phyloP scores from a whole-genome alignment of 2,113 vertebrate genomes.

The Pedionomus torquatus region DNA sequence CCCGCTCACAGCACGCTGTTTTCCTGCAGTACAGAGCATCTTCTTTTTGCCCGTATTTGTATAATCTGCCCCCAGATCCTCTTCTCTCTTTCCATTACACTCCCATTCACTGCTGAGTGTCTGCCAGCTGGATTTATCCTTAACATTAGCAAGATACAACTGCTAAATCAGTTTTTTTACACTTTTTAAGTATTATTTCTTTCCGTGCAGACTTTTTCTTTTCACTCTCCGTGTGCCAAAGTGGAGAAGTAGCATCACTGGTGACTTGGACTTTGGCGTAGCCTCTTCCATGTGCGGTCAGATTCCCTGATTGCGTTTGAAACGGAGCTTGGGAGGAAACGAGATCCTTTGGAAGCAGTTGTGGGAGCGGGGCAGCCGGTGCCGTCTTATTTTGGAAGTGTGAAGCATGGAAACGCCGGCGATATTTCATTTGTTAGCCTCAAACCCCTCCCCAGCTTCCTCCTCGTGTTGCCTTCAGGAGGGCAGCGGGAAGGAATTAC shows the following conservation, averaged over 20 bases:
- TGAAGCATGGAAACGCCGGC: not conserved
- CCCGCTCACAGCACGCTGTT: not conserved
- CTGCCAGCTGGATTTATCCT: not conserved
- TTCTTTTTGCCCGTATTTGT: too few relatives aligned
- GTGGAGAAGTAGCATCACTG: not conserved
- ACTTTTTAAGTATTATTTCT: not conserved
- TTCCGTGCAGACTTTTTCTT: not conserved
- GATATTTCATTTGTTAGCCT: not conserved
- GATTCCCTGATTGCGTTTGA: not conserved
- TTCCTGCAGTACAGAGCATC: too few relatives aligned
- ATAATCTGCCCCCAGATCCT: constrained; percentile 1
- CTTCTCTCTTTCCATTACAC: not conserved
- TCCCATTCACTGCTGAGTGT: not conserved
- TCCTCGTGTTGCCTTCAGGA: not conserved
- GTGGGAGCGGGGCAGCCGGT: not conserved
- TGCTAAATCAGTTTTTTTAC: not conserved
- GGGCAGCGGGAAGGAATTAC: constrained; percentile 2
- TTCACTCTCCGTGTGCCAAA: not conserved
- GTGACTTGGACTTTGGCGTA: not conserved
- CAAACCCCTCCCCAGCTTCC: not conserved
- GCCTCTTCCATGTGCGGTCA: not conserved
- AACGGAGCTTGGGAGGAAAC: not conserved
- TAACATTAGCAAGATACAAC: not conserved
- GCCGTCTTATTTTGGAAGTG: not conserved
- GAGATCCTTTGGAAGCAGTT: not conserved